Conservation (phyloP, 2,797 vertebrate species). For the Cryptoprocta ferox region DNA sequence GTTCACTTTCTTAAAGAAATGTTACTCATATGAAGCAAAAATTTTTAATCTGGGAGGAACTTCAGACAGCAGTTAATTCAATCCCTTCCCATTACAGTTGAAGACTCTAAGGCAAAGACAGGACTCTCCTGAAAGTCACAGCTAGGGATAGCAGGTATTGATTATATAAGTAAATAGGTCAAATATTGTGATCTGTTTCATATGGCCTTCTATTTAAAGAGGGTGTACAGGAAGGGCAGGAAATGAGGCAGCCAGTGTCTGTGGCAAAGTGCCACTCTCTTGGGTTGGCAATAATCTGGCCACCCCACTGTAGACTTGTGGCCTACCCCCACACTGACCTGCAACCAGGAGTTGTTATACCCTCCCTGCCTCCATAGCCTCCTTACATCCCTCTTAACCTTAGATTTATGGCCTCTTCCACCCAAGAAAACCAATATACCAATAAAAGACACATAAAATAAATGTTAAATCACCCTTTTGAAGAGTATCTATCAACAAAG, state of each 20-base stretch:
- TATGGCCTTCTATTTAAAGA: not conserved
- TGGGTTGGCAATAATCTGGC: not conserved
- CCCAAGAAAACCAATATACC: not conserved
- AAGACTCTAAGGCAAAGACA: slow-evolving; percentile 23
- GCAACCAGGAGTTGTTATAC: not conserved
- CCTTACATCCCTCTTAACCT: not conserved
- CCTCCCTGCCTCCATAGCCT: not conserved
- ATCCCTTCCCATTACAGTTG: not conserved
- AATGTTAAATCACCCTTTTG: not conserved
- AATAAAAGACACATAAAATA: not conserved
- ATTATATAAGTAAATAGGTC: not conserved
- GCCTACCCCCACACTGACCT: not conserved
- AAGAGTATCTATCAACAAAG: not conserved
- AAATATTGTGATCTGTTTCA: slow-evolving; percentile 21
- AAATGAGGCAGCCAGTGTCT: not conserved
- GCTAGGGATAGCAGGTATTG: not conserved
- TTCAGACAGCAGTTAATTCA: not conserved
- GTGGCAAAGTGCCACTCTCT: not conserved
- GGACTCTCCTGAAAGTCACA: not conserved
- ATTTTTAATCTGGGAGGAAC: not conserved
- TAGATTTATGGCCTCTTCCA: not conserved
- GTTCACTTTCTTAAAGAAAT: slow-evolving; percentile 38
- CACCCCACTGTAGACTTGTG: not conserved
- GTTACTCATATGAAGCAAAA: not conserved
- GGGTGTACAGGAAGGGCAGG: not conserved